phyloP scores from a whole-genome alignment of 2,888 invertebrate species.

The Atethmia centrago region DNA sequence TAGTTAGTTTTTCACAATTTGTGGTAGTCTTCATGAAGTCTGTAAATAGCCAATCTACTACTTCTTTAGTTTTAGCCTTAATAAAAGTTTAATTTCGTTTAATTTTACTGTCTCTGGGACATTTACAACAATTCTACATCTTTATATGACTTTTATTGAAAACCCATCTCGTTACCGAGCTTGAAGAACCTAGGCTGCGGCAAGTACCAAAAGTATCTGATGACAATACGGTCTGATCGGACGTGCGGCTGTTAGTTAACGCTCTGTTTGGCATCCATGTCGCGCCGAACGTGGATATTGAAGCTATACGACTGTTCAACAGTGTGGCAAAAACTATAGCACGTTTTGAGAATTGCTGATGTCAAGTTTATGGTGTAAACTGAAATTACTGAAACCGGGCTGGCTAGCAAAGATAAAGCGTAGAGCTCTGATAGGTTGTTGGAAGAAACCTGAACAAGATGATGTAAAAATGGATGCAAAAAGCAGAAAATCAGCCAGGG shows the following conservation, averaged over 20 bases:
- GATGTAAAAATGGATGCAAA: not conserved
- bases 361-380: not conserved
- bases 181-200: conserved; percentile 25
- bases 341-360: conserved; percentile 10
- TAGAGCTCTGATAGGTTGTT: not conserved
- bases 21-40: not conserved
- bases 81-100: not conserved
- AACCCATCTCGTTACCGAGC: conserved; percentile 31
- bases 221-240: conserved; percentile 68
- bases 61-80: not conserved
- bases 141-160: conserved; percentile 17
- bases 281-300: conserved; percentile 62
- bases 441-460: not conserved
- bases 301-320: conserved; percentile 51
- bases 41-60: not conserved
- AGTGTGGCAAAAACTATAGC: conserved; percentile 28
- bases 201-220: conserved; percentile 61
- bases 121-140: not conserved
- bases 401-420: too few species aligned
- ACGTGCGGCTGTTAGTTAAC: conserved; percentile 76
- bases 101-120: not conserved
- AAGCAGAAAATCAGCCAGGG: not conserved
- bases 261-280: conserved; percentile 79
- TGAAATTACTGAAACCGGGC: not conserved
- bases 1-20: conserved; percentile 17